Base-by-base conservation (phyloP, 2,113 vertebrate genomes). In the Andinoacara biseriatus region DNA sequence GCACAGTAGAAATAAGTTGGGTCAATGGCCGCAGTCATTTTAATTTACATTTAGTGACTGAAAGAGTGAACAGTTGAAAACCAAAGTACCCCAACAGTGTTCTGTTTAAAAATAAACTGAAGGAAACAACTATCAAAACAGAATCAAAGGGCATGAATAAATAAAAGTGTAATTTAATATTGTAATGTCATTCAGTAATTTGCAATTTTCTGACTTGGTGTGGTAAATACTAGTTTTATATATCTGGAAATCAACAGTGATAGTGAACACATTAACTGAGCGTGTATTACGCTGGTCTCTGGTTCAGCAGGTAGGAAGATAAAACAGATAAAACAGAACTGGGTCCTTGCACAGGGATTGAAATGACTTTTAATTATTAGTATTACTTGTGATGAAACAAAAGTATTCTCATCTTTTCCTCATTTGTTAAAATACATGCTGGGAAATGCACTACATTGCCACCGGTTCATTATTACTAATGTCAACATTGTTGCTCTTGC, bases 401-500 rank as follows among this genome's bases (percentile, higher is more conserved):
- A 60, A 33, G 7, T 5, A 22, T 31, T 22, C 20, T 11, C 9
- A 58, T 9, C 29, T 58, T 54, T 72, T 43, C 15, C 15, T 69
- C 24, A 2, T 58, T 61, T 58, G 54, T 57, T 75, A 58, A 75
- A 75, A 38, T 75, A 58, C 18, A 58, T 14, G 38, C 8, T 60
- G 13, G 15, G 10, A 10, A 17, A 43, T 43, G 38, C 1, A 2
- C 46, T 72, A 33, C 58, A 60, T 67, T 43, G 78, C 58, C 59
- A 78, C 31, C 29, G 46, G 54, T 61, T 60, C 58, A 65, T 94
- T 97, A 14, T 95, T 93, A 2, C 95, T 96, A 75, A 96, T 52
- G 62, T 95, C 90, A 11, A 96, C 96, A 0, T 96, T 78, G 1
- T 97, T 96, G 72, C 96, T 97, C 20, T 96, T 95, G 57, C 95